Conservation (phyloP, 2,797 vertebrate genomes). For the Antrozous pallidus region DNA sequence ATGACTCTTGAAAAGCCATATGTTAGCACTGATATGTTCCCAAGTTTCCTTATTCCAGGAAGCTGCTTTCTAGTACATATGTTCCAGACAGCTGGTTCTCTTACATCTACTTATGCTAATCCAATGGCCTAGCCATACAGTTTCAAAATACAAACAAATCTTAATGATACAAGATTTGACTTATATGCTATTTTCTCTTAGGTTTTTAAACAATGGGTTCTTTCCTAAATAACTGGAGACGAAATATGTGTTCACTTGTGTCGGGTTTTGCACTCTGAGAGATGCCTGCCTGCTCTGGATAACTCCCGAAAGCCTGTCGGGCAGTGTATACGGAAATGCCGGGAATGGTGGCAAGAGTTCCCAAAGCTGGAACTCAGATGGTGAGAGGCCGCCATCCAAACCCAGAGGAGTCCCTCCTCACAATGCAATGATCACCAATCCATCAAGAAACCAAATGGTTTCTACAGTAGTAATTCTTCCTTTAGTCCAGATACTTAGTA, state of each 20-base stretch:
- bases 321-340: slow-evolving; percentile 31
- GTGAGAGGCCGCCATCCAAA: slow-evolving; percentile 46
- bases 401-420: neutral
- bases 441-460: slow-evolving; percentile 47
- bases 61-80: slow-evolving; percentile 74
- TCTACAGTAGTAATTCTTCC: slow-evolving; percentile 12
- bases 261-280: neutral
- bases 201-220: neutral
- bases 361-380: slow-evolving; percentile 65
- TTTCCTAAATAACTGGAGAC: slow-evolving; percentile 1
- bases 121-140: slow-evolving; percentile 52
- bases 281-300: neutral
- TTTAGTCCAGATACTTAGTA: slow-evolving; percentile 18
- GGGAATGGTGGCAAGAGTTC: slow-evolving; percentile 29
- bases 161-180: slow-evolving; percentile 30
- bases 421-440: slow-evolving; percentile 28
- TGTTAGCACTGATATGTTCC: slow-evolving; percentile 68
- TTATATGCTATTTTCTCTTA: slow-evolving; percentile 9
- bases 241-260: neutral
- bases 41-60: slow-evolving; percentile 71
- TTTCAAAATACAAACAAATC: slow-evolving; percentile 61
- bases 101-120: slow-evolving; percentile 73
- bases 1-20: slow-evolving; percentile 65
- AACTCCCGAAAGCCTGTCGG: slow-evolving; percentile 9
- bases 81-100: slow-evolving; percentile 71